Base-by-base conservation (phyloP, 2,113 vertebrate species). In the Cepphus grylle region DNA sequence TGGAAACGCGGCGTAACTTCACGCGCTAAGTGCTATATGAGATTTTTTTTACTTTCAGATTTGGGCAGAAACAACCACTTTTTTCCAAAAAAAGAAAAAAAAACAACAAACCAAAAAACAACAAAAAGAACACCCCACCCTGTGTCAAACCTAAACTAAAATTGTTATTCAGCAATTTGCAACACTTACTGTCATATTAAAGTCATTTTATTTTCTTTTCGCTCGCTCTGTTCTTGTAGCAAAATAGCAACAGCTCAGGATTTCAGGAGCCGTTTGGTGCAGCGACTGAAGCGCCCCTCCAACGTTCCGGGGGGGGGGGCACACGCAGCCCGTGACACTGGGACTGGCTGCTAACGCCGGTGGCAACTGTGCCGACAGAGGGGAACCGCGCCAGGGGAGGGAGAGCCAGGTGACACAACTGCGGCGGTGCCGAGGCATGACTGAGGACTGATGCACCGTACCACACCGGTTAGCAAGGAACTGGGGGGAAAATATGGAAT, bases 161-260 rank as follows among this genome's bases (percentile, higher is more conserved):
- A 78, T 92, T 94, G 95, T 94, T 96, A 86, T 89, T 95, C 85
- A 94, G 96, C 96, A 97, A 97, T 97, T 96, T 97, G 91, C 93
- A 79, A 93, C 97, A 97, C 97, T 97, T 91, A 95, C 95, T 97
- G 95, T 97, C 97, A 96, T 93, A 97, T 97, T 96, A 96, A 94
- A 95, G 96, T 83, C 79, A 96, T 96, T 96, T 96, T 45, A 17
- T 69, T 96, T 97, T 87, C 36, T 85, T 92, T 90, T 94, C 61
- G 32, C 86, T 76, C 13, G 3, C 91, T 58, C 86, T 67, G 67
- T 16, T 96, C 82, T 49, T 6, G 45, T 45, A 91, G 66, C 65
- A 80, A 90, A 95, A 62, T 12, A 88, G 87, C 53, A 17, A 34
- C 20, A 93, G 45, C 76, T 92, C 0, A 16, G 94, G 66, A 36